Conservation (phyloP, 2,113 vertebrate genomes). For the Chlorodrepanis virens region DNA sequence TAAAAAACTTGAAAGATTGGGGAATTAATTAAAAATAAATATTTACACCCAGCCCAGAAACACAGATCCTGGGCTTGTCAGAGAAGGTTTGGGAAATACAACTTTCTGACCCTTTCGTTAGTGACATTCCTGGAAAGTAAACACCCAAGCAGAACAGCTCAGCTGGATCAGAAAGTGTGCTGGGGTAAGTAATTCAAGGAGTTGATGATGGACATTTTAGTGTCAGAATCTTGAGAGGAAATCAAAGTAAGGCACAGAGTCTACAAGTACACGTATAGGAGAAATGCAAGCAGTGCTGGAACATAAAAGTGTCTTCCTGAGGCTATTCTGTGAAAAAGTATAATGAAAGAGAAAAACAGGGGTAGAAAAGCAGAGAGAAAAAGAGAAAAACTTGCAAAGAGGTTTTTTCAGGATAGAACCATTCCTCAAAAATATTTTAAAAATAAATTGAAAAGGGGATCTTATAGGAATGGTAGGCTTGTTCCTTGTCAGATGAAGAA, state of each 20-base stretch:
- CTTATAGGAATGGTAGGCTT: neutral
- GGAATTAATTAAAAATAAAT: neutral
- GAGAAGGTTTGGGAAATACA: neutral
- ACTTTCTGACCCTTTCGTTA: neutral
- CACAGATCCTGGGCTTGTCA: neutral
- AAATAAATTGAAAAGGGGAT: neutral
- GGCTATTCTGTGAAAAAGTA: constrained; percentile 34
- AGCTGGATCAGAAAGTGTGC: neutral
- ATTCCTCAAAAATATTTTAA: neutral
- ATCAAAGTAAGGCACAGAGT: constrained; percentile 29
- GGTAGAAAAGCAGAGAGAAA: neutral
- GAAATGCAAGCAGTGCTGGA: neutral
- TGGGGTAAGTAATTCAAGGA: constrained; percentile 21
- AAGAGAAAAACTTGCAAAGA: neutral
- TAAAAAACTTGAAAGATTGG: neutral
- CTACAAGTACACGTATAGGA: neutral
- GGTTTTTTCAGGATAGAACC: neutral
- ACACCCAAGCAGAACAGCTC: constrained; percentile 27
- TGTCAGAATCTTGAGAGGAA: constrained; percentile 52
- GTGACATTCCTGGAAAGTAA: constrained; percentile 48
- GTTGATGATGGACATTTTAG: constrained; percentile 58
- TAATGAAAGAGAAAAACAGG: neutral
- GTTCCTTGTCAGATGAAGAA: neutral
- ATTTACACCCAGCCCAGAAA: neutral
- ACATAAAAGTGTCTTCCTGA: constrained; percentile 48